Percentiles rank a stretch among this genome's conserved stretches.
phyloP scores from a whole-genome alignment of 1,140 invertebrate genomes.

The Aplysia californica region DNA sequence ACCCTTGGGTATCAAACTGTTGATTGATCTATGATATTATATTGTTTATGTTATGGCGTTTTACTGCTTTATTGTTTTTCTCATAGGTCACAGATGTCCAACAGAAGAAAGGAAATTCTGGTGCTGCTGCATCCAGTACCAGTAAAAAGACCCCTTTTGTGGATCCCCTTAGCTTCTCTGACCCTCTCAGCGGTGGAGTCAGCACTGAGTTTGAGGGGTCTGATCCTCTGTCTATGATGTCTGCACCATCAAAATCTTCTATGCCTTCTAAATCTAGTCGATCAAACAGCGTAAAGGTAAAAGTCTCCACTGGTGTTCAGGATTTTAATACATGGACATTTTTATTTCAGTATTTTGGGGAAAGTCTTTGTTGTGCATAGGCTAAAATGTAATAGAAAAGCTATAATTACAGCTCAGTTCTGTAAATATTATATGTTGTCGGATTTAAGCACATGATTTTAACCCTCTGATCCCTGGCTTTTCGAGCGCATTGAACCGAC shows the following conservation, averaged over 20 bases:
- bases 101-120: constrained; percentile 46
- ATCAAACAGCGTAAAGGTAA: constrained; percentile 30
- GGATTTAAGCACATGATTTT: too few species aligned
- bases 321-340: background rate
- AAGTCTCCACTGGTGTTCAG: too few species aligned
- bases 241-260: constrained; percentile 46
- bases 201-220: constrained; percentile 69
- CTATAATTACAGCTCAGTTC: background rate
- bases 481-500: too few species aligned
- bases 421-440: too few species aligned
- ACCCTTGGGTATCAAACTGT: background rate
- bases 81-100: constrained; percentile 68
- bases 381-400: background rate
- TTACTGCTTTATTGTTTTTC: background rate
- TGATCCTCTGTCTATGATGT: constrained; percentile 60
- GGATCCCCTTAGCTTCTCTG: constrained; percentile 71
- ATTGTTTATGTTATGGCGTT: background rate
- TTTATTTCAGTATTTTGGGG: background rate
- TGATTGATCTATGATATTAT: background rate
- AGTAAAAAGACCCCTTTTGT: constrained; percentile 51
- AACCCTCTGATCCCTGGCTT: too few species aligned
- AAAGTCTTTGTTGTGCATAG: background rate
- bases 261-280: background rate
- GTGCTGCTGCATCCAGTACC: constrained; percentile 34
- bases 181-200: constrained; percentile 69